Evolutionary conservation across 1,140 invertebrate genomes (phyloP).

Genomic region (Thaumatotibia leucotreta): DNA sequence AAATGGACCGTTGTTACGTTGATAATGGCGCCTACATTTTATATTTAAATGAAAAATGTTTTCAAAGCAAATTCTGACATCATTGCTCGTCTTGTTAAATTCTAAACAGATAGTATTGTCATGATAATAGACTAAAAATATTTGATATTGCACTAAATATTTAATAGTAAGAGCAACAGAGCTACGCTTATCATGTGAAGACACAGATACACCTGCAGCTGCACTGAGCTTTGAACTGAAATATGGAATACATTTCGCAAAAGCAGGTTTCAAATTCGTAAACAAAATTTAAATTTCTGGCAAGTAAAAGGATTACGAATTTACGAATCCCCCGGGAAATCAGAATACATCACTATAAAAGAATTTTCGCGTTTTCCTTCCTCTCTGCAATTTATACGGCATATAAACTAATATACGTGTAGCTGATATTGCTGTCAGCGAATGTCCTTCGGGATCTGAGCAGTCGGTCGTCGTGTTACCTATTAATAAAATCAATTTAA

Average conservation of each 20-base stretch:
- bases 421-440: constrained; percentile 5
- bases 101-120: too few species aligned
- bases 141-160: too few species aligned
- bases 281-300: constrained; percentile 37
- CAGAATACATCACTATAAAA: constrained; percentile 21
- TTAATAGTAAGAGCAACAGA: too few species aligned
- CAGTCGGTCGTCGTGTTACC: background rate
- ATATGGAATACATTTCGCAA: background rate
- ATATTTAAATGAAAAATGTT: too few species aligned
- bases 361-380: constrained; percentile 8
- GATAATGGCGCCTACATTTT: too few species aligned
- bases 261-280: constrained; percentile 6
- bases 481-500: constrained; percentile 5
- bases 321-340: constrained; percentile 32
- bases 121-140: too few species aligned
- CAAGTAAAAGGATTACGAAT: constrained; percentile 34
- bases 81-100: too few species aligned
- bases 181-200: too few species aligned
- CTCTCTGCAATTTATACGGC: background rate
- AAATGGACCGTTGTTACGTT: too few species aligned
- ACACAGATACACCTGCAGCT: background rate
- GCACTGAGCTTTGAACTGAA: too few species aligned
- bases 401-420: background rate
- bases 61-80: too few species aligned
- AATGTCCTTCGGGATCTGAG: background rate